Conservation (phyloP, 2,888 invertebrate species). For the Laspeyria flexula region DNA sequence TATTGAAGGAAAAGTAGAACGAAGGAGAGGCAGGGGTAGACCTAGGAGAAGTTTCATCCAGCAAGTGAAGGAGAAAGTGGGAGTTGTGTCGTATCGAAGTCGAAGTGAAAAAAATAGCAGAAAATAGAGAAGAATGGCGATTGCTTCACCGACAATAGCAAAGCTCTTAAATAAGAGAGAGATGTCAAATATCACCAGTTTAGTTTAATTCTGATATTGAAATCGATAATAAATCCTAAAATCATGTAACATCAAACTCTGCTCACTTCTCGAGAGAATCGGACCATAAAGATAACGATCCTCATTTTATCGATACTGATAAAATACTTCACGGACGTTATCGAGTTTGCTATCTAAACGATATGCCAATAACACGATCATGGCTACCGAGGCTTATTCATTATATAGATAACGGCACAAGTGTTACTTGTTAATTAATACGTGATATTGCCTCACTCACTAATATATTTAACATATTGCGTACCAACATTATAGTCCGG, state of each 20-base stretch:
- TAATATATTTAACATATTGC: slow-evolving; percentile 1
- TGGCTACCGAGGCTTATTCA: slow-evolving; percentile 41
- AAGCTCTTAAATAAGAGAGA: too few species aligned
- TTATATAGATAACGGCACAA: slow-evolving; percentile 37
- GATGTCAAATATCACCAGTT: too few species aligned
- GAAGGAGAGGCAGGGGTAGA: too few species aligned
- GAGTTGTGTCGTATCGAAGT: too few species aligned
- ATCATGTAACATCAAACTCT: slow-evolving; percentile 5
- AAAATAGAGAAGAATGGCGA: too few species aligned
- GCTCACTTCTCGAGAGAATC: slow-evolving; percentile 6
- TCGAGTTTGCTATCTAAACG: slow-evolving; percentile 23
- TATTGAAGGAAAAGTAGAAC: too few species aligned
- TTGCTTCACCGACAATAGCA: too few species aligned
- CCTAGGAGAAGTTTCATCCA: too few species aligned
- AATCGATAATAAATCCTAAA: neutral
- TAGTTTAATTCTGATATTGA: too few species aligned
- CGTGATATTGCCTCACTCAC: slow-evolving; percentile 15
- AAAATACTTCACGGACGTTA: slow-evolving; percentile 13
- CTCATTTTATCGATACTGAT: slow-evolving; percentile 11
- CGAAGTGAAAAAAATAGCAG: too few species aligned
- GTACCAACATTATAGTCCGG: neutral
- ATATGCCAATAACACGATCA: slow-evolving; percentile 34
- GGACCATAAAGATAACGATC: slow-evolving; percentile 13
- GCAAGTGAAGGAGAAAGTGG: too few species aligned
- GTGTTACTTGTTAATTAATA: slow-evolving; percentile 36